These are phyloP conservation scores for Arothron firmamentum DNA, from an alignment of 2,113 vertebrate species.

Conservation along the genomic window DNA sequence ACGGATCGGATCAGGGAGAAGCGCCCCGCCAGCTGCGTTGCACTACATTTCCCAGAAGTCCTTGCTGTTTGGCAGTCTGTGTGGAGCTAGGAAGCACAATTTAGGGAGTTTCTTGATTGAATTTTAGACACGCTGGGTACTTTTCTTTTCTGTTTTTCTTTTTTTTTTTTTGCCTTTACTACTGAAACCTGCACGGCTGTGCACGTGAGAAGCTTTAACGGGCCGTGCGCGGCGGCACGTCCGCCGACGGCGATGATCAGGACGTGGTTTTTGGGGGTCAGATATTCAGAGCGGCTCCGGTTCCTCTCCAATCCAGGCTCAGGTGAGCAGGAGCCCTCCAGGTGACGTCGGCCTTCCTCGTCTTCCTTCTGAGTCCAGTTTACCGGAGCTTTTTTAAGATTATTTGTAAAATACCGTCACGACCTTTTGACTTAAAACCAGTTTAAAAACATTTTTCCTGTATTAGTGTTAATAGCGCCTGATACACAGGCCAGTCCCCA, in stretches of 20 bases:
- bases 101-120: conserved; percentile 16
- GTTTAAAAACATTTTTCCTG: too few relatives aligned
- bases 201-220: conserved; percentile 1
- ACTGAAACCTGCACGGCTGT: conserved; percentile 37
- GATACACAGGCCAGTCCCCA: too few relatives aligned
- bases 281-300: conserved; percentile 17
- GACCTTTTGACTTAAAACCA: too few relatives aligned
- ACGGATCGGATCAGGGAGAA: conserved; percentile 49
- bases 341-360: conserved; percentile 2
- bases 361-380: conserved; percentile 16
- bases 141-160: conserved; percentile 18
- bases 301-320: background rate
- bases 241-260: conserved; percentile 36
- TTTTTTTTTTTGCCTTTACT: conserved; percentile 23
- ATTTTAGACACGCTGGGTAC: conserved; percentile 20
- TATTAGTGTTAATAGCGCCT: too few relatives aligned
- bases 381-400: too few relatives aligned
- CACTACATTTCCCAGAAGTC: conserved; percentile 55
- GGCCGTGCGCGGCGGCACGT: background rate
- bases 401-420: too few relatives aligned
- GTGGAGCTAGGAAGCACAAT: conserved; percentile 50
- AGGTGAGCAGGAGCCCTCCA: background rate
- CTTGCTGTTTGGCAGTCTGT: conserved; percentile 27
- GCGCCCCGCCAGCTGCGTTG: conserved; percentile 42
- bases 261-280: conserved; percentile 15